Base-by-base conservation (phyloP, 2,113 vertebrate genomes). In the Daubentonia madagascariensis region DNA sequence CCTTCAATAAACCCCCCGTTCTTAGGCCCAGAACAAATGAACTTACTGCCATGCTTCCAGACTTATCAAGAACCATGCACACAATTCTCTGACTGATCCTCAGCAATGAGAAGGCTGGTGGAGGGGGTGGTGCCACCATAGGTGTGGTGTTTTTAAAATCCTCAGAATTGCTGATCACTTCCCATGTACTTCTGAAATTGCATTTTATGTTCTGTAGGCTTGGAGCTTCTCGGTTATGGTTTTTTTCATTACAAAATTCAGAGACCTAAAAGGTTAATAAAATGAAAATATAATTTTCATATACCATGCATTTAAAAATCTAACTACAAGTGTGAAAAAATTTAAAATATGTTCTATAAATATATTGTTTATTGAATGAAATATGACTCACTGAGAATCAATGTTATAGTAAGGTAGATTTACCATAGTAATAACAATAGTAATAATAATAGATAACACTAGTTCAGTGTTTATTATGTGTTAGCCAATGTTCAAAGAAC, bases 141-240 rank as follows among this genome's bases (percentile, higher is more conserved):
- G 73, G 91, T 4, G 9, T 7, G 0, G 96, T 97, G 50, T 59
- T 95, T 7, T 2, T 83, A 61, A 98, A 97, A 91, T 99, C 99
- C 14, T 97, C 92, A 50, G 99, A 99, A 10, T 73, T 89, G 79
- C 93, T 98, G 59, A 99, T 99, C 6, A 99, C 95, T 7, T 99
- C 98, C 99, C 98, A 98, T 0, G 95, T 98, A 79, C 99, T 99
- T 95, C 93, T 98, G 40, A 43, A 81, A 45, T 86, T 5, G 43
- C 99, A 99, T 65, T 98, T 98, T 63, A 81, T 48, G 88, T 99
- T 99, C 76, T 99, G 99, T 95, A 98, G 73, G 93, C 94, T 99
- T 95, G 98, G 98, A 93, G 99, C 99, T 81, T 99, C 97, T 13
- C 0, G 6, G 37, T 99, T 99, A 94, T 99, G 99, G 28, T 75